Evolutionary conservation across 2,797 vertebrate species (phyloP).

Genomic region (Bradypus variegatus): DNA sequence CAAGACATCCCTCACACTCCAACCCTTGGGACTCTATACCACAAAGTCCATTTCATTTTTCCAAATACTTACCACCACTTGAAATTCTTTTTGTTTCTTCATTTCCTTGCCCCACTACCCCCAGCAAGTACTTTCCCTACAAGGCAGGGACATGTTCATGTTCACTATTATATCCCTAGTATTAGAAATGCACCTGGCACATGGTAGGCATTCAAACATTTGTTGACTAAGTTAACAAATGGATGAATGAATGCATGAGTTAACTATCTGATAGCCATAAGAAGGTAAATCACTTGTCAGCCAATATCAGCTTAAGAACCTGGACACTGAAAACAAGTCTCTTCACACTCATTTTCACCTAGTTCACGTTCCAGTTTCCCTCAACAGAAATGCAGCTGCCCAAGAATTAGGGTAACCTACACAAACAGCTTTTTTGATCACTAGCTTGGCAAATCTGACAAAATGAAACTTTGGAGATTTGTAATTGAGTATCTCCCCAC

Average conservation of each 20-base stretch:
- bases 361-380: neutral
- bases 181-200: neutral
- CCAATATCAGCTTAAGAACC: neutral
- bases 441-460: conserved; percentile 20
- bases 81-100: conserved; percentile 13
- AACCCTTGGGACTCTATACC: neutral
- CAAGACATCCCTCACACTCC: neutral
- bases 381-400: neutral
- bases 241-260: neutral
- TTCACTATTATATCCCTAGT: neutral
- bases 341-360: neutral
- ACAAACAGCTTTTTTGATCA: neutral
- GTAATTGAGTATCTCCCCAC: neutral
- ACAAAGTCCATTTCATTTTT: neutral
- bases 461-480: neutral
- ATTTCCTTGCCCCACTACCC: neutral
- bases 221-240: conserved; percentile 4
- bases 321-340: neutral
- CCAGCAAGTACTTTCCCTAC: conserved; percentile 2
- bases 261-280: neutral
- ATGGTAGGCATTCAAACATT: conserved; percentile 12
- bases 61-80: conserved; percentile 43
- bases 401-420: neutral
- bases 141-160: neutral
- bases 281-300: neutral